These are phyloP conservation scores for Habropoda laboriosa DNA, from an alignment of 1,140 invertebrate genomes.

Conservation along the genomic window DNA sequence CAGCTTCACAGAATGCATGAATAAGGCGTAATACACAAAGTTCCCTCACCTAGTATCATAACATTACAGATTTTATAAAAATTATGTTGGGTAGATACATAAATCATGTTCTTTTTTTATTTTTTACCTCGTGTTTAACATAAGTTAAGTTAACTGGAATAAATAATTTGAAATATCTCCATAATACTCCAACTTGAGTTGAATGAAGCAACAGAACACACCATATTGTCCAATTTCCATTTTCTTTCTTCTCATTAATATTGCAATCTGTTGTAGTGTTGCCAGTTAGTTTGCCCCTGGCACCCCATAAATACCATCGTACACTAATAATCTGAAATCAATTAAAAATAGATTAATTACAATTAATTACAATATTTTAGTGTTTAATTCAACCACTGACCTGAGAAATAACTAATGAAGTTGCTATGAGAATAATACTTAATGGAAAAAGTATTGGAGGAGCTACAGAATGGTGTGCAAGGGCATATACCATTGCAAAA, in stretches of 20 bases:
- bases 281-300: constrained; percentile 75
- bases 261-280: constrained; percentile 60
- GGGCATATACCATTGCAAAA: constrained; percentile 91
- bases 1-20: constrained; percentile 93
- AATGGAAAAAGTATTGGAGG: constrained; percentile 84
- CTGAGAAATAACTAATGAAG: constrained; percentile 89
- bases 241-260: constrained; percentile 68
- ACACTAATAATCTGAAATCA: constrained; percentile 76
- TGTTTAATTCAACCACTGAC: constrained; percentile 74
- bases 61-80: constrained; percentile 9
- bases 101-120: not conserved
- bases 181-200: constrained; percentile 91
- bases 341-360: not conserved
- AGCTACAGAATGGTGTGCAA: constrained; percentile 85
- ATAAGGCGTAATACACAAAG: constrained; percentile 90
- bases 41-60: constrained; percentile 82
- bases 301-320: constrained; percentile 80
- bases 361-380: constrained; percentile 10
- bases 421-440: constrained; percentile 85
- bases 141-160: constrained; percentile 91
- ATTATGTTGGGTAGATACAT: not conserved
- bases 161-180: constrained; percentile 94
- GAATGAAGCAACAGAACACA: constrained; percentile 87
- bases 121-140: constrained; percentile 91
- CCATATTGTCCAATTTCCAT: constrained; percentile 76